A percentile compares a stretch with the other conserved stretches of the same genome.
phyloP scores from a whole-genome alignment of 2,888 invertebrate species.

The Andrena chrysosceles region DNA sequence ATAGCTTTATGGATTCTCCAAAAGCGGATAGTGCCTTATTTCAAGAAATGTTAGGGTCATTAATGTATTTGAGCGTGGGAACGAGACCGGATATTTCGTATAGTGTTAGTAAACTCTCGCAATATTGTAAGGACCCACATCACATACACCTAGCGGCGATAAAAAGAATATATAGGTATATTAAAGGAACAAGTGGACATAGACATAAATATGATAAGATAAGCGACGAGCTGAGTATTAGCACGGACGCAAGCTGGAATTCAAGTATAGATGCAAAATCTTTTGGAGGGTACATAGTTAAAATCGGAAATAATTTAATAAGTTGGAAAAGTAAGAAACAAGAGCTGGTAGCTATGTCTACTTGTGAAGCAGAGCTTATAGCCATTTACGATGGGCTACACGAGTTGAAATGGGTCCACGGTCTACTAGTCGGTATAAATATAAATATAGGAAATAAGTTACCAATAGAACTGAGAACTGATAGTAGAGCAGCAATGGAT shows the following conservation, averaged over 20 bases:
- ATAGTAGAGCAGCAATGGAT: neutral
- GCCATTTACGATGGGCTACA: neutral
- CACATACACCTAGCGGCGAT: conserved; percentile 14
- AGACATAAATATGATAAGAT: neutral
- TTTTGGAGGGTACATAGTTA: neutral
- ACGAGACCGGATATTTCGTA: conserved; percentile 20
- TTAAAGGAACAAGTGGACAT: conserved; percentile 5
- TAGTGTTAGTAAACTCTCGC: neutral
- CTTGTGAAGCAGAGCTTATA: neutral
- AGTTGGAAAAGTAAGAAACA: neutral
- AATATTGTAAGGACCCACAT: conserved; percentile 11
- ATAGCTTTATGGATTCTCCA: neutral
- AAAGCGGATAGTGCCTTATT: neutral
- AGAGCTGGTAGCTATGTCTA: neutral
- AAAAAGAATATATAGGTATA: conserved; percentile 22
- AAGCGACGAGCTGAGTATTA: neutral
- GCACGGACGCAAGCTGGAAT: conserved; percentile 18
- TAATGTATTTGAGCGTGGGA: conserved; percentile 15
- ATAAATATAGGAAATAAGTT: neutral
- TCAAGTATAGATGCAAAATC: conserved; percentile 3
- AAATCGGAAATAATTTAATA: neutral
- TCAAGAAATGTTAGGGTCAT: conserved; percentile 23
- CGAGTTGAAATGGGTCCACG: neutral
- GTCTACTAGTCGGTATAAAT: neutral
- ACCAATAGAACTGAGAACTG: neutral